phyloP scores from a whole-genome alignment of 2,113 vertebrate species.

The Apeltes quadracus region DNA sequence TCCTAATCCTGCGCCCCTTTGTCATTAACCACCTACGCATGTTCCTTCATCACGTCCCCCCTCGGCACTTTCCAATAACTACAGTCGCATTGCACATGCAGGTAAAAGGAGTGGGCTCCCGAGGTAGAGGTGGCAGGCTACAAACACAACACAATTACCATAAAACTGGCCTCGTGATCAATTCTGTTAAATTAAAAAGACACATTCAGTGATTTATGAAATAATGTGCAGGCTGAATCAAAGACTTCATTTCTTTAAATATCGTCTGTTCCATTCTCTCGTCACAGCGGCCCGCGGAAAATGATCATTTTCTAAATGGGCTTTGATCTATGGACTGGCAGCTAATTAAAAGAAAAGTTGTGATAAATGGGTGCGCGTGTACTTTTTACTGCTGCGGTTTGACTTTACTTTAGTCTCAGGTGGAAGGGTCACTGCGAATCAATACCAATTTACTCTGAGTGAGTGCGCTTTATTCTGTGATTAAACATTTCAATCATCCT shows the following conservation, averaged over 20 bases:
- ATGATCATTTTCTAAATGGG: not conserved
- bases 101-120: conserved; percentile 1
- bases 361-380: conserved; percentile 17
- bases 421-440: conserved; percentile 33
- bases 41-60: conserved; percentile 39
- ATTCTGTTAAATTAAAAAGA: conserved; percentile 25
- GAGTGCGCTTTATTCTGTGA: conserved; percentile 19
- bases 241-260: conserved; percentile 12
- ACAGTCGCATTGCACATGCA: conserved; percentile 40
- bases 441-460: conserved; percentile 29
- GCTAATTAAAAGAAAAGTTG: conserved; percentile 22
- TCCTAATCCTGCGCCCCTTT: conserved; percentile 34
- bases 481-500: conserved; percentile 22
- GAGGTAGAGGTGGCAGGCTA: not conserved
- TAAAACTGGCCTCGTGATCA: conserved; percentile 26
- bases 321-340: not conserved
- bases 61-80: conserved; percentile 32
- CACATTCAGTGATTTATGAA: conserved; percentile 15
- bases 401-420: conserved; percentile 15
- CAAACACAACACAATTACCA: conserved; percentile 15
- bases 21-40: conserved; percentile 56
- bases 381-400: not conserved
- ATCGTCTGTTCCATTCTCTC: conserved; percentile 8
- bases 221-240: conserved; percentile 19
- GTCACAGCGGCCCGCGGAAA: not conserved